These are phyloP conservation scores for Drosophila asahinai DNA, from an alignment of 1,140 invertebrate genomes.

Conservation along the genomic window DNA sequence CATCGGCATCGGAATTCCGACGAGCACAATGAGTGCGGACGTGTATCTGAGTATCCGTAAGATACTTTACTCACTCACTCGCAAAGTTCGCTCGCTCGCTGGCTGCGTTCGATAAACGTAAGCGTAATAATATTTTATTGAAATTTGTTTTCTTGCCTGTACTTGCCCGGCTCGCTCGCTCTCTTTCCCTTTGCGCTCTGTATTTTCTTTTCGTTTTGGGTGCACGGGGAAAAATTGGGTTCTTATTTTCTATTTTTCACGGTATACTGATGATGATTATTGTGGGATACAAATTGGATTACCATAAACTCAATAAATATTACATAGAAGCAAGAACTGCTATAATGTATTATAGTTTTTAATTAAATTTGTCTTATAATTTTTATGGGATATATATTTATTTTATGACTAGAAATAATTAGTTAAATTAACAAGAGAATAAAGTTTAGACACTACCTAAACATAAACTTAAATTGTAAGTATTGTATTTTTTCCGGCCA, in stretches of 20 bases:
- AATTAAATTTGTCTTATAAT: too few species aligned
- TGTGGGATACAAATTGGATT: too few species aligned
- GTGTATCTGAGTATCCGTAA: slow-evolving; percentile 70
- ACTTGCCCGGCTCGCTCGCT: slow-evolving; percentile 26
- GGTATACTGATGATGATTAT: too few species aligned
- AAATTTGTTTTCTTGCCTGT: slow-evolving; percentile 79
- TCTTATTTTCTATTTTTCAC: neutral
- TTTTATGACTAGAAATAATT: neutral
- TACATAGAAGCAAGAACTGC: neutral
- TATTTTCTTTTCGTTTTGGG: slow-evolving; percentile 31
- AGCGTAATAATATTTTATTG: slow-evolving; percentile 84
- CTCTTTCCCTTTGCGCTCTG: slow-evolving; percentile 15
- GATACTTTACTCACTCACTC: slow-evolving; percentile 57
- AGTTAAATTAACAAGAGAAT: neutral
- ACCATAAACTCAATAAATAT: too few species aligned
- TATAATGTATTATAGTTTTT: too few species aligned
- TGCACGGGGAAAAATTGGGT: slow-evolving; percentile 21
- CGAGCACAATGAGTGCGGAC: slow-evolving; percentile 54
- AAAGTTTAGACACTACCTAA: too few species aligned
- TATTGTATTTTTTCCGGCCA: too few species aligned
- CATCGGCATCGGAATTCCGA: slow-evolving; percentile 45
- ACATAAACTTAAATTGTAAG: too few species aligned
- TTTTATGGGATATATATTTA: neutral
- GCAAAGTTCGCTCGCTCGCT: slow-evolving; percentile 14
- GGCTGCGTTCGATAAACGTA: slow-evolving; percentile 74